Conservation (phyloP, 2,888 invertebrate species). For the Campoletis raptor region DNA sequence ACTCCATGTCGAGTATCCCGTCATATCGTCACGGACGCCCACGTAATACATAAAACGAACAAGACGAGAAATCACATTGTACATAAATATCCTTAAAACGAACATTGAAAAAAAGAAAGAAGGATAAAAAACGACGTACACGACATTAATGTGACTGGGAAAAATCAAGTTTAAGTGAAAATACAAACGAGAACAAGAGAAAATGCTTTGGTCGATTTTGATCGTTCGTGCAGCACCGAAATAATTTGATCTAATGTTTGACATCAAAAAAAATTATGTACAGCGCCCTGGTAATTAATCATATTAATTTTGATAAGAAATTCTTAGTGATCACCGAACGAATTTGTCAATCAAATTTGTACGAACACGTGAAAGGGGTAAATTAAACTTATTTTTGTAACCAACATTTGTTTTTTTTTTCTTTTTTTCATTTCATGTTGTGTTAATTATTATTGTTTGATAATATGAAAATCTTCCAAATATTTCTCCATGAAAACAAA, state of each 20-base stretch:
- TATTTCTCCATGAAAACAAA: no score
- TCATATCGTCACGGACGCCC: slow-evolving; percentile 72
- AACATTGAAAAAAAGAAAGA: not conserved
- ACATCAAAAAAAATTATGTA: slow-evolving; percentile 5
- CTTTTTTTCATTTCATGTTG: not conserved
- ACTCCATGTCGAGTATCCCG: slow-evolving; percentile 60
- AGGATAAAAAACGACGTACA: not conserved
- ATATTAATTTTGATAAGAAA: not conserved
- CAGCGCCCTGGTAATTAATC: not conserved
- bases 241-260: not conserved
- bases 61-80: slow-evolving; percentile 38
- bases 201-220: not conserved
- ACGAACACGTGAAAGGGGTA: slow-evolving; percentile 4
- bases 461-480: no score
- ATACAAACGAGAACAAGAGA: slow-evolving; percentile 8
- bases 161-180: slow-evolving; percentile 4
- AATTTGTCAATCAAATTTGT: not conserved
- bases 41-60: slow-evolving; percentile 68
- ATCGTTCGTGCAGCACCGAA: not conserved
- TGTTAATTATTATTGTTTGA: not conserved
- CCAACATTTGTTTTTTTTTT: not conserved
- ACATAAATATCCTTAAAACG: slow-evolving; percentile 1
- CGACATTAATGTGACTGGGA: not conserved
- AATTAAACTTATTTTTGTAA: not conserved
- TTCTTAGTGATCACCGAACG: not conserved